These are phyloP conservation scores for Albula goreensis DNA, from an alignment of 2,113 vertebrate species.

Conservation along the genomic window DNA sequence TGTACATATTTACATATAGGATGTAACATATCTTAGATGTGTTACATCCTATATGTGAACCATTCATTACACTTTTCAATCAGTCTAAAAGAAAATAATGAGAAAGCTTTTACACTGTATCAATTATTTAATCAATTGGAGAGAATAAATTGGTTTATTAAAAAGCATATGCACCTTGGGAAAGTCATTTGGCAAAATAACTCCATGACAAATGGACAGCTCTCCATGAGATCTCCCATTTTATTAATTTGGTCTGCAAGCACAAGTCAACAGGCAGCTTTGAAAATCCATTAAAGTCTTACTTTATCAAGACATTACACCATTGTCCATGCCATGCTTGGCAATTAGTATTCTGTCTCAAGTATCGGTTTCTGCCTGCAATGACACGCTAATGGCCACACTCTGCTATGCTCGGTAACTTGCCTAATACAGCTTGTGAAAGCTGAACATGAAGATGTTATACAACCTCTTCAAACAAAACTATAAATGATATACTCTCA, in stretches of 20 bases:
- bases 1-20: neutral
- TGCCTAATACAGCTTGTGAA: no score
- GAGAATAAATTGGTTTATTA: conserved; percentile 33
- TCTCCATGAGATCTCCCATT: neutral
- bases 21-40: neutral
- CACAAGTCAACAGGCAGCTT: neutral
- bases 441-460: no score
- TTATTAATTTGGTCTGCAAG: neutral
- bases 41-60: neutral
- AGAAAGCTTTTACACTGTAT: conserved; percentile 18
- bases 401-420: neutral
- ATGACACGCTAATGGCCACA: neutral
- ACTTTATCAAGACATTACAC: conserved; percentile 19
- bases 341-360: neutral
- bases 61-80: conserved; percentile 23
- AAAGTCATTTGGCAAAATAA: conserved; percentile 22
- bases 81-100: conserved; percentile 28
- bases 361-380: neutral
- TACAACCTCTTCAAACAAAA: no score
- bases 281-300: conserved; percentile 15
- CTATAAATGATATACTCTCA: no score
- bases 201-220: conserved; percentile 21
- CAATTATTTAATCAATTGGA: conserved; percentile 18
- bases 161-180: conserved; percentile 5
- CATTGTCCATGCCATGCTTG: neutral